Evolutionary conservation across 2,113 vertebrate genomes (phyloP).

Genomic region (Pedetes capensis): DNA sequence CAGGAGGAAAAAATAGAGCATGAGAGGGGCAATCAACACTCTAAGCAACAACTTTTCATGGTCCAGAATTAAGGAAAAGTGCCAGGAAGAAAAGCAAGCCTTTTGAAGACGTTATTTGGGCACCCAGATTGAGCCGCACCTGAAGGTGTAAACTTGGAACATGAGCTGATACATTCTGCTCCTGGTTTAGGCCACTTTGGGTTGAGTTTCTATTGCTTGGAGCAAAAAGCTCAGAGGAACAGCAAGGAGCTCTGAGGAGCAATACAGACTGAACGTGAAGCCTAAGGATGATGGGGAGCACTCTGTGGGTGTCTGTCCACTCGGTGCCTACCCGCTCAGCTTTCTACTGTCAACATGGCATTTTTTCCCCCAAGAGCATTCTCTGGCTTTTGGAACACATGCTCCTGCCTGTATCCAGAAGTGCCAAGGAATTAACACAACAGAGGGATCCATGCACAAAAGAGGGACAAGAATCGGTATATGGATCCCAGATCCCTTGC

Average conservation of each 20-base stretch:
- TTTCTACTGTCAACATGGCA: not conserved
- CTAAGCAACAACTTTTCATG: not conserved
- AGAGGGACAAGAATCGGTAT: not conserved
- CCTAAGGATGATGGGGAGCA: accelerated
- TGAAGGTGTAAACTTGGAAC: not conserved
- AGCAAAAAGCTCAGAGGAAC: not conserved
- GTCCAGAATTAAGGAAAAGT: not conserved
- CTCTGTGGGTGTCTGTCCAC: not conserved
- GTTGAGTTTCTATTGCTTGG: accelerated
- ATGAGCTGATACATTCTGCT: accelerated
- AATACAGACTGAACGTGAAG: accelerated
- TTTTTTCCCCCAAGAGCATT: too few relatives aligned
- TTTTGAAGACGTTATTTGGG: not conserved
- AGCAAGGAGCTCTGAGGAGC: accelerated
- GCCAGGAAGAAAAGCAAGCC: not conserved
- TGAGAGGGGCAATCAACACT: too few relatives aligned
- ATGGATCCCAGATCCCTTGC: not conserved
- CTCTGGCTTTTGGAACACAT: not conserved
- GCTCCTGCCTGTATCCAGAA: not conserved
- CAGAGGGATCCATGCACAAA: too few relatives aligned
- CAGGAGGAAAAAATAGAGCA: not conserved
- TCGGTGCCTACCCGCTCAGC: not conserved
- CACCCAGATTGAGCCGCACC: not conserved
- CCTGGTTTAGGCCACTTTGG: not conserved
- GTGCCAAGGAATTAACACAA: not conserved